These are phyloP conservation scores for Labroides dimidiatus DNA, from an alignment of 2,797 vertebrate genomes.

Conservation along the genomic window DNA sequence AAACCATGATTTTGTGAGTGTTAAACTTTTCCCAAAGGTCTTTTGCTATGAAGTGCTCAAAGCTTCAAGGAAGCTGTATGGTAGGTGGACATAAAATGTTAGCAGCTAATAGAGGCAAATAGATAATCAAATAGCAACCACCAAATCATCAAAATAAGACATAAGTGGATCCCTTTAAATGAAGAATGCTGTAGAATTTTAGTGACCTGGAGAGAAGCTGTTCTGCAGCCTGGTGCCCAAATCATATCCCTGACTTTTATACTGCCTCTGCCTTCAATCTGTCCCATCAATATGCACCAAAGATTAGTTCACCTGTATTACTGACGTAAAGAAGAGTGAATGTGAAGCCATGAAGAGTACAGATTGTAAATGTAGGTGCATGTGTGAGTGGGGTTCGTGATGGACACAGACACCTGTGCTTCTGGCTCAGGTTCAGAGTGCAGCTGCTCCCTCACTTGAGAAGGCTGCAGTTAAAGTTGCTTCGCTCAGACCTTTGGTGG, in stretches of 20 bases:
- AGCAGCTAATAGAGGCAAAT: slow-evolving; percentile 2
- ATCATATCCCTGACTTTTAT: not conserved
- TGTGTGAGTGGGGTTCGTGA: slow-evolving; percentile 63
- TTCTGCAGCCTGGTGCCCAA: not conserved
- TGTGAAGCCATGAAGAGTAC: slow-evolving; percentile 15
- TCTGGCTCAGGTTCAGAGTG: slow-evolving; percentile 82
- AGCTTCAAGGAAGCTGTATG: slow-evolving; percentile 8
- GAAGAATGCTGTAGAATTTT: not conserved
- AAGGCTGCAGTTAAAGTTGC: slow-evolving; percentile 81
- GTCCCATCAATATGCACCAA: not conserved
- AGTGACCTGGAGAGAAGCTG: not conserved
- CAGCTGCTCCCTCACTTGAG: slow-evolving; percentile 85
- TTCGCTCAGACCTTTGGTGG: slow-evolving; percentile 82
- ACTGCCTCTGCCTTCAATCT: not conserved
- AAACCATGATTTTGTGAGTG: slow-evolving; percentile 21
- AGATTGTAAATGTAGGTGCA: slow-evolving; percentile 16
- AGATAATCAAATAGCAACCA: not conserved
- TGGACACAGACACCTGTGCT: slow-evolving; percentile 83
- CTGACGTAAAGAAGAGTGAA: not conserved
- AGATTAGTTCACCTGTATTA: not conserved
- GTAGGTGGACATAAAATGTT: not conserved
- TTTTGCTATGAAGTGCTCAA: slow-evolving; percentile 16
- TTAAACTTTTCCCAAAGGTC: slow-evolving; percentile 21
- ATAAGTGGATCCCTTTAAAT: too few species aligned
- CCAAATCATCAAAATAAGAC: not conserved